Evolutionary conservation across 2,113 vertebrate genomes (phyloP).

Genomic region (Callipepla squamata): DNA sequence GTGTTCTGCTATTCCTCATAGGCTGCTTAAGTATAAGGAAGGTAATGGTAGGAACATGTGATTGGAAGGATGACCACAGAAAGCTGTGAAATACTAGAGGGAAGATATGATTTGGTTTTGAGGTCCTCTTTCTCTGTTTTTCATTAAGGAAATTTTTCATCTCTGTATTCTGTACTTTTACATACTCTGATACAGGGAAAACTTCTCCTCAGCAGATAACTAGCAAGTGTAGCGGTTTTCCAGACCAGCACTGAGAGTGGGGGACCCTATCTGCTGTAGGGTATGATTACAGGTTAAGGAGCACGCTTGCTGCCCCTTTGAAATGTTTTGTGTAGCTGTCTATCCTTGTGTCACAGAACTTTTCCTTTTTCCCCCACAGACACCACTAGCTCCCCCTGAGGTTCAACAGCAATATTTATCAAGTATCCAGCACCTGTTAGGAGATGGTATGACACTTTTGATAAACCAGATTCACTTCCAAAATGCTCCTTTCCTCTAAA

Average conservation of each 20-base stretch:
- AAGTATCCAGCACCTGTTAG: constrained; percentile 96
- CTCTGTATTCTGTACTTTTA: neutral
- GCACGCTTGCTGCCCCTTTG: neutral
- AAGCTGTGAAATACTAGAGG: neutral
- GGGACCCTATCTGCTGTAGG: neutral
- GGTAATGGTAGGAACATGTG: too few relatives aligned
- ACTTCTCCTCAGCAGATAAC: neutral
- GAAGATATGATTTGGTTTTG: neutral
- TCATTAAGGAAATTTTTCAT: neutral
- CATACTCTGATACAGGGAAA: neutral
- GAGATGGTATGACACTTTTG: constrained; percentile 86
- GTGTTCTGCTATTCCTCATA: neutral
- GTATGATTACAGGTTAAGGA: neutral
- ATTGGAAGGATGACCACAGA: neutral
- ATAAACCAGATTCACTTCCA: neutral
- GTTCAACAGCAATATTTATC: constrained; percentile 98
- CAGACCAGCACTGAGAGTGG: neutral
- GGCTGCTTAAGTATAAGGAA: neutral
- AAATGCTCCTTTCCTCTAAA: neutral
- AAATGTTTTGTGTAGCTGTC: neutral
- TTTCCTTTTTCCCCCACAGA: constrained; percentile 71
- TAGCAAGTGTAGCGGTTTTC: neutral
- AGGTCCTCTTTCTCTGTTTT: neutral
- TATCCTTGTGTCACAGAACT: neutral
- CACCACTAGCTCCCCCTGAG: constrained; percentile 88